phyloP scores from a whole-genome alignment of 2,888 invertebrate species.

The Mechanitis mazaeus region DNA sequence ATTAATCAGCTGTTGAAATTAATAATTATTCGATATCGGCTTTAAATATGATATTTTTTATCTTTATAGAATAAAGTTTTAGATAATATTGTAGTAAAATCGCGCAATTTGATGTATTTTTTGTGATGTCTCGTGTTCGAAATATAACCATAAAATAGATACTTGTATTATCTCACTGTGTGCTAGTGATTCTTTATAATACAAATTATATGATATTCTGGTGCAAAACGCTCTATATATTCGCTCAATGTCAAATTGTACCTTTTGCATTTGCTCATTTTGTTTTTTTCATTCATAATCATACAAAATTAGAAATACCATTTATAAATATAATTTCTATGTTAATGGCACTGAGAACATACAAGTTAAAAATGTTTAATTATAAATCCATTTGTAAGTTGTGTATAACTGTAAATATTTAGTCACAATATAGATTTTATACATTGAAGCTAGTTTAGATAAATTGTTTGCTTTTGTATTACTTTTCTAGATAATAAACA shows the following conservation, averaged over 20 bases:
- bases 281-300: conserved; percentile 13
- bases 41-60: too few species aligned
- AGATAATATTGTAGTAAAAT: conserved; percentile 32
- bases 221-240: conserved; percentile 18
- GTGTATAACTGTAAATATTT: conserved; percentile 65
- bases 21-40: neutral
- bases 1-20: neutral
- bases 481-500: conserved; percentile 22
- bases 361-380: conserved; percentile 33
- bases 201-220: conserved; percentile 21
- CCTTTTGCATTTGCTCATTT: conserved; percentile 62
- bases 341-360: conserved; percentile 37
- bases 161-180: conserved; percentile 12
- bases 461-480: conserved; percentile 39
- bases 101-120: conserved; percentile 38
- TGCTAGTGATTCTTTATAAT: conserved; percentile 16
- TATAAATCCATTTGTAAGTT: conserved; percentile 23
- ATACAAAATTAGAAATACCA: neutral
- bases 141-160: conserved; percentile 7
- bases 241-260: conserved; percentile 51
- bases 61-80: neutral
- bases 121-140: conserved; percentile 33
- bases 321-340: neutral
- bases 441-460: conserved; percentile 47
- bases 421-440: conserved; percentile 53